These are phyloP conservation scores for Ormyrus labotus DNA, from an alignment of 2,888 invertebrate species.

Conservation along the genomic window DNA sequence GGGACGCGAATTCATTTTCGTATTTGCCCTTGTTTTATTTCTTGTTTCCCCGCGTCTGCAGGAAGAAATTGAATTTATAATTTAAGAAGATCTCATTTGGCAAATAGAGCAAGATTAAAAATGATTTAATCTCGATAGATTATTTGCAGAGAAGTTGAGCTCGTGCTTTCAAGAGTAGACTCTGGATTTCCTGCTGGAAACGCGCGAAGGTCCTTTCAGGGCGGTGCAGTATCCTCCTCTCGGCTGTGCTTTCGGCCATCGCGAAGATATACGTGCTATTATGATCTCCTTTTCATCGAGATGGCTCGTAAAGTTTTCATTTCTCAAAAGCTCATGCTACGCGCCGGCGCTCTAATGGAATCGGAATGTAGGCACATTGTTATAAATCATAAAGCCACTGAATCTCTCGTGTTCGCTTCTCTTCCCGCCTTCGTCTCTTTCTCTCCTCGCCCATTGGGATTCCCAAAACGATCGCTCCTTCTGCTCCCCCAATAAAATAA, in stretches of 20 bases:
- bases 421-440: too few species aligned
- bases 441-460: conserved; percentile 8
- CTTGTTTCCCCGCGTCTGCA: neutral
- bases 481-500: conserved; percentile 23
- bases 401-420: neutral
- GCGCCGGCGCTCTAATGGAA: conserved; percentile 35
- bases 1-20: too few species aligned
- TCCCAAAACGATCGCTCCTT: conserved; percentile 4
- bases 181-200: conserved; percentile 28
- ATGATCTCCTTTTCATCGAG: conserved; percentile 51
- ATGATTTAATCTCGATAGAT: conserved; percentile 25
- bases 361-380: conserved; percentile 44
- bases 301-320: conserved; percentile 54
- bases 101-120: neutral
- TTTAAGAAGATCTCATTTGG: neutral
- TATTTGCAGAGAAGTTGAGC: conserved; percentile 5
- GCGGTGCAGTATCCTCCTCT: conserved; percentile 13
- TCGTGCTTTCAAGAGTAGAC: conserved; percentile 26
- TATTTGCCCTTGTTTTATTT: too few species aligned
- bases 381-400: conserved; percentile 35
- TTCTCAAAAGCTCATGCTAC: conserved; percentile 35
- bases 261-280: conserved; percentile 49
- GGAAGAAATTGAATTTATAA: neutral
- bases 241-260: conserved; percentile 21
- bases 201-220: conserved; percentile 37